Conservation (phyloP, 1,140 invertebrate species). For the Monomorium pharaonis region DNA sequence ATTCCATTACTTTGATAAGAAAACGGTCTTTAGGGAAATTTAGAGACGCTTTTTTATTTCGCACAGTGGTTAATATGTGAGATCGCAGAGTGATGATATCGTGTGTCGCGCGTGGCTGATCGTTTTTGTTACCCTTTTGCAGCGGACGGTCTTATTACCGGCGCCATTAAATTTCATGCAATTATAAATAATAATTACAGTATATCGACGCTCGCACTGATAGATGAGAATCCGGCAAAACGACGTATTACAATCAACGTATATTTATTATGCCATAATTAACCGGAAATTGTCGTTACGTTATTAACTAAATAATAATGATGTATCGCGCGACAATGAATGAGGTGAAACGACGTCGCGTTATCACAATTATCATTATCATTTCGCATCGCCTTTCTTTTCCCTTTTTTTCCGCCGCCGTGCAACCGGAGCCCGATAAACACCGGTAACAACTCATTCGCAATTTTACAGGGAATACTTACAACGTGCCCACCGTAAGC, state of each 20-base stretch:
- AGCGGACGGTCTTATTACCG: constrained; percentile 55
- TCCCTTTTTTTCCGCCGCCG: not conserved
- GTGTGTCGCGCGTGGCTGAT: constrained; percentile 4
- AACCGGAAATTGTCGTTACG: constrained; percentile 64
- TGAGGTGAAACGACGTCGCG: constrained; percentile 20
- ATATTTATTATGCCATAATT: constrained; percentile 62
- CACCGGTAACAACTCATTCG: not conserved
- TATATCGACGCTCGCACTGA: constrained; percentile 51
- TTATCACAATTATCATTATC: constrained; percentile 48
- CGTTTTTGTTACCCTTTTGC: constrained; percentile 39
- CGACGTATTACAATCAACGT: constrained; percentile 65
- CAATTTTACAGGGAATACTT: not conserved
- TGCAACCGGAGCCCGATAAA: not conserved
- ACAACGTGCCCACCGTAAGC: not conserved
- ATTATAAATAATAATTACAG: constrained; percentile 61
- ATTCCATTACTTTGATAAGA: not conserved
- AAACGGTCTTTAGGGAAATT: not conserved
- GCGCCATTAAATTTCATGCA: constrained; percentile 61
- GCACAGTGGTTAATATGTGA: not conserved
- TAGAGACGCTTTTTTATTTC: not conserved
- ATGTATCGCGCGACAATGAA: constrained; percentile 46
- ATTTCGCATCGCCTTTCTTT: constrained; percentile 16
- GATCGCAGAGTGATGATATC: constrained; percentile 10
- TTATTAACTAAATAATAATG: constrained; percentile 68
- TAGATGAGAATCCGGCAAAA: constrained; percentile 65